Evolutionary conservation across 1,140 invertebrate species (phyloP).

Genomic region (Brachionus angularis): DNA sequence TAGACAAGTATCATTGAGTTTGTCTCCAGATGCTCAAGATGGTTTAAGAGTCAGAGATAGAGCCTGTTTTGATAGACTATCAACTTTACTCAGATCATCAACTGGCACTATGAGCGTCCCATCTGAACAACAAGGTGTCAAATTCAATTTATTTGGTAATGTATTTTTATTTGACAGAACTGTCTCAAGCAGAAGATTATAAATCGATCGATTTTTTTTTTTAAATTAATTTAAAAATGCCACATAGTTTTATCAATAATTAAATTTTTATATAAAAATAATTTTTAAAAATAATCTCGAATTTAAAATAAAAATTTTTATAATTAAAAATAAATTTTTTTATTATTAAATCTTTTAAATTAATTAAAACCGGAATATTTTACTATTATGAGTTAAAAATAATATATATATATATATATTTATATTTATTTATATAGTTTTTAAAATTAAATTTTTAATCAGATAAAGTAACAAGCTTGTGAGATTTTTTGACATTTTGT

Average conservation of each 20-base stretch:
- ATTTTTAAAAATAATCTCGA: background rate
- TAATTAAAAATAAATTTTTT: background rate
- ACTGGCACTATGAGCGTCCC: background rate
- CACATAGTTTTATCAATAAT: too few relatives aligned
- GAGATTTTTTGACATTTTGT: conserved; percentile 44
- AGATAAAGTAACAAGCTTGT: conserved; percentile 28
- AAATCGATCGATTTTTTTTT: background rate
- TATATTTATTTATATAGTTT: background rate
- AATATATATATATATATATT: background rate
- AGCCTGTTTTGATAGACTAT: conserved; percentile 33
- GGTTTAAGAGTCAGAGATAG: conserved; percentile 15
- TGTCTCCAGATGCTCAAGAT: background rate
- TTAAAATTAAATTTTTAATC: background rate
- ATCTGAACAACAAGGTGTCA: background rate
- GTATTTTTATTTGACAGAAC: conserved; percentile 40
- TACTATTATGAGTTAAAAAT: background rate
- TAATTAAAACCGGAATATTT: background rate
- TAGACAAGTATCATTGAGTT: background rate
- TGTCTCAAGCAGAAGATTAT: background rate
- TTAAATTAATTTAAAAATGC: background rate
- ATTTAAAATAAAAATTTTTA: background rate
- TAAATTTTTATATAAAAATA: background rate
- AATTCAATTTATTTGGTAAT: conserved; percentile 17
- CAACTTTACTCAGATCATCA: conserved; percentile 16
- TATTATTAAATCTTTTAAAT: conserved; percentile 20